Conservation (phyloP, 2,888 invertebrate genomes). For the Eledona agricola region DNA sequence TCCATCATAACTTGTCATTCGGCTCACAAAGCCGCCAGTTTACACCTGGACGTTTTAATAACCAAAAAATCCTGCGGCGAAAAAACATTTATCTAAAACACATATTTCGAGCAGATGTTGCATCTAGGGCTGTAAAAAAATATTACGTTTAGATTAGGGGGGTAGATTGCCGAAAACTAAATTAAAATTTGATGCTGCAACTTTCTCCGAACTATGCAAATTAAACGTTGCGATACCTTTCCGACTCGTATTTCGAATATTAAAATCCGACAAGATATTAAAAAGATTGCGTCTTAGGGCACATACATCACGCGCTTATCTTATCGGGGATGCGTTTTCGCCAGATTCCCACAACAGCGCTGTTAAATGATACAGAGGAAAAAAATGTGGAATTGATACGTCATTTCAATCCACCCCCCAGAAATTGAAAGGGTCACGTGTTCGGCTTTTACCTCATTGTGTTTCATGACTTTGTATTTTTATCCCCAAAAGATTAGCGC, state of each 20-base stretch:
- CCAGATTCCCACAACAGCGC: constrained; percentile 48
- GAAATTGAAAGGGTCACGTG: constrained; percentile 62
- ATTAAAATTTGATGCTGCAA: constrained; percentile 47
- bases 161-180: constrained; percentile 47
- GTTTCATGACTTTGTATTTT: constrained; percentile 61
- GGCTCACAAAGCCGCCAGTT: constrained; percentile 45
- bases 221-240: constrained; percentile 31
- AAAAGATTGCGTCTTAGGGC: no score
- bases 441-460: constrained; percentile 59
- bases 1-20: constrained; percentile 60
- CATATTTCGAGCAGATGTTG: constrained; percentile 57
- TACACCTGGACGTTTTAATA: constrained; percentile 54
- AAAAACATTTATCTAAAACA: constrained; percentile 54
- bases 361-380: constrained; percentile 62
- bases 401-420: constrained; percentile 54
- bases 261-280: constrained; percentile 26
- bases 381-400: constrained; percentile 60
- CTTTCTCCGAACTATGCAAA: constrained; percentile 35
- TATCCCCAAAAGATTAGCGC: constrained; percentile 51
- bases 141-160: constrained; percentile 48
- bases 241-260: constrained; percentile 26
- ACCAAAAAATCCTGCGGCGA: constrained; percentile 54
- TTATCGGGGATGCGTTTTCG: constrained; percentile 27
- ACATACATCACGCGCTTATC: constrained; percentile 20
- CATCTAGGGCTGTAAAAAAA: constrained; percentile 48